Evolutionary conservation across 2,797 vertebrate genomes (phyloP), one percentile per base, ranked within the genome.

Genomic region (Acipenser transmontanus): DNA sequence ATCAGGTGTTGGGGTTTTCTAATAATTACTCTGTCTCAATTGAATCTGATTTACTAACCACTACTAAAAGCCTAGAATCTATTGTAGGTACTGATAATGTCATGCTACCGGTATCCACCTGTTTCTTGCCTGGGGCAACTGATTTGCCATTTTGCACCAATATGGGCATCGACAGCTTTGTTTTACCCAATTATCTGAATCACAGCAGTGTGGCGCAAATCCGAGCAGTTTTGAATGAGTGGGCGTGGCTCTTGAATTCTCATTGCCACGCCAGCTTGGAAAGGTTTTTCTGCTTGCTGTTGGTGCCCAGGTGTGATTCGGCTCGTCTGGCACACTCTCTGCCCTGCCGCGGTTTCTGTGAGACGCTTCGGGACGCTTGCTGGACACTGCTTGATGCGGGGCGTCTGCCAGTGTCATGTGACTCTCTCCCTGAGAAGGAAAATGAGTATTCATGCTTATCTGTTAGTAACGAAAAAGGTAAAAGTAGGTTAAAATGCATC

Each of bases 211-310:
- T 79, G 71, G 81, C 74, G 54, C 86, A 96, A 83, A 86, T 90
- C 68, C 62, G 64, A 75, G 85, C 47, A 0, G 79, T 83, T 48
- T 77, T 89, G 50, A 76, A 50, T 75, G 87, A 87, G 62, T 94
- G 92, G 94, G 89, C 75, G 70, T 82, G 80, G 84, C 87, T 95
- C 63, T 80, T 87, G 50, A 79, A 12, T 74, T 85, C 83, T 0
- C 81, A 66, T 71, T 96, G 95, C 79, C 94, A 94, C 86, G 88
- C 69, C 70, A 83, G 86, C 71, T 62, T 90, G 66, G 85, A 93
- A 78, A 88, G 89, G 88, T 96, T 97, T 82, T 85, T 95, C 75
- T 96, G 96, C 82, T 91, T 93, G 74, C 89, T 96, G 69, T 84
- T 94, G 86, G 85, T 78, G 1, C 92, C 95, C 0, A 72, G 78